These are phyloP conservation scores for Condylura cristata DNA, from an alignment of 2,113 vertebrate species.

Conservation along the genomic window DNA sequence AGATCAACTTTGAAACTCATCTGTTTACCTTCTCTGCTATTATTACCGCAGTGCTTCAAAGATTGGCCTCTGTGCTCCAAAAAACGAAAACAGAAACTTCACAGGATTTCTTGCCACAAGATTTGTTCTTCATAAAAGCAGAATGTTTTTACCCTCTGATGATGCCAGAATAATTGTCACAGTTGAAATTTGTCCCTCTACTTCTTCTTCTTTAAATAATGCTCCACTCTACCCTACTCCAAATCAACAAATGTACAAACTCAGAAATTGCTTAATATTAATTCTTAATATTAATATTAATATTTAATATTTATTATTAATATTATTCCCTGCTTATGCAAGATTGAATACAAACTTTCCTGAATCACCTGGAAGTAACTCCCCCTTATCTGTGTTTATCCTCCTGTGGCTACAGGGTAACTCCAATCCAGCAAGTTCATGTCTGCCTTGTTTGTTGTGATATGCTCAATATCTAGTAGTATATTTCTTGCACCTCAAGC, in stretches of 20 bases:
- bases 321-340: neutral
- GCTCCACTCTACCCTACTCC: neutral
- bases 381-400: neutral
- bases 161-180: neutral
- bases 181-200: neutral
- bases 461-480: neutral
- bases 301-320: too few relatives aligned
- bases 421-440: neutral
- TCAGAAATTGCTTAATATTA: neutral
- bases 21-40: neutral
- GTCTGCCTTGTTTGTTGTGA: neutral
- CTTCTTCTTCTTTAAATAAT: neutral
- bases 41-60: neutral
- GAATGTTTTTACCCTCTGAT: neutral
- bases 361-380: fast-evolving
- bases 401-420: neutral
- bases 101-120: neutral
- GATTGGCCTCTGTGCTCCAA: neutral
- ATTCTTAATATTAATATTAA: too few relatives aligned
- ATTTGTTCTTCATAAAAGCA: neutral
- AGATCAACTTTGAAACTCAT: neutral
- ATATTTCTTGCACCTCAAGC: too few relatives aligned
- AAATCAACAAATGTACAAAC: neutral
- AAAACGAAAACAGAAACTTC: neutral
- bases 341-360: neutral